These are phyloP conservation scores for Carapus acus DNA, from an alignment of 2,797 vertebrate genomes.

Conservation along the genomic window DNA sequence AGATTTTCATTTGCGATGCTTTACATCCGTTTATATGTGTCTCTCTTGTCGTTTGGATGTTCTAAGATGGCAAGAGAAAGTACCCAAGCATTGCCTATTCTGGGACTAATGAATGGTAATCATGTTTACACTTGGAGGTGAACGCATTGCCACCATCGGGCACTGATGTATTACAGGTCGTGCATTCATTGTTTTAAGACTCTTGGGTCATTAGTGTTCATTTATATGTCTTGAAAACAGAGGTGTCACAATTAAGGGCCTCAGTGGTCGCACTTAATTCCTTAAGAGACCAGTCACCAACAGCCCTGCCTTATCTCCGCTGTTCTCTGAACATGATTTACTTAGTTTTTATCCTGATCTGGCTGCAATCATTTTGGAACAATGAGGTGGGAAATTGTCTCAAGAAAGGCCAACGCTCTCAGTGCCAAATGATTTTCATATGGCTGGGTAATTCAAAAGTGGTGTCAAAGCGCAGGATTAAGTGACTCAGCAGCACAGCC, in stretches of 20 bases:
- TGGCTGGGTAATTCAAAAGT: conserved; percentile 50
- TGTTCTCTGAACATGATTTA: conserved; percentile 22
- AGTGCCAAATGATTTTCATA: conserved; percentile 56
- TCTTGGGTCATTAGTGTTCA: conserved; percentile 29
- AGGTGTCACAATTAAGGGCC: conserved; percentile 10
- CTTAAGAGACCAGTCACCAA: conserved; percentile 13
- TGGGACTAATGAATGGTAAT: conserved; percentile 52
- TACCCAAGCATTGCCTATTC: conserved; percentile 16
- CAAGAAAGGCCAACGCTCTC: conserved; percentile 36
- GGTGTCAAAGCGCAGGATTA: conserved; percentile 71
- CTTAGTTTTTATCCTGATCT: conserved; percentile 24
- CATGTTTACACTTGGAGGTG: conserved; percentile 36
- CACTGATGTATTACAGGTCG: conserved; percentile 44
- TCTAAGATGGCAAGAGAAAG: too few relatives aligned
- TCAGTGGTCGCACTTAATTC: conserved; percentile 18
- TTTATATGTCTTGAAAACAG: conserved; percentile 32
- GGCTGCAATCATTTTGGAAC: conserved; percentile 17
- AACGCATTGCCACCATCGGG: conserved; percentile 48
- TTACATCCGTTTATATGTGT: too few relatives aligned
- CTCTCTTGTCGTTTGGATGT: background rate
- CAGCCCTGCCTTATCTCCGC: background rate
- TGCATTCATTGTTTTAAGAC: conserved; percentile 14
- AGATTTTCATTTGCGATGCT: too few relatives aligned
- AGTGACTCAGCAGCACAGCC: conserved; percentile 53
- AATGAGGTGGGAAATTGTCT: conserved; percentile 27